Evolutionary conservation across 2,888 invertebrate species (phyloP).

Genomic region (Xestobium rufovillosum): DNA sequence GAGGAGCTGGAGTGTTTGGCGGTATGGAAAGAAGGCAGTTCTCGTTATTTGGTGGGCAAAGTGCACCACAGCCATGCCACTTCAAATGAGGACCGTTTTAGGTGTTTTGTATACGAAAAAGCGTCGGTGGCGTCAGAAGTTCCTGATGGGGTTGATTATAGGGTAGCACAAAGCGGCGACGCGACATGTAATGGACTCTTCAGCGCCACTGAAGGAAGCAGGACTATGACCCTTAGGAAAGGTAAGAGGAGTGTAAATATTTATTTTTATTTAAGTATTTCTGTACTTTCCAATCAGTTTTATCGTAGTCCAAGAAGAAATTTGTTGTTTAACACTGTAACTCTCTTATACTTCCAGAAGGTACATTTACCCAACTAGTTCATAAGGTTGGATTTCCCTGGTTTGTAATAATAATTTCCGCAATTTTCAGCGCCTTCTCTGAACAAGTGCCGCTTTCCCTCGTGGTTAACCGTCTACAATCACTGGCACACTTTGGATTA

Average conservation of each 20-base stretch:
- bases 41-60: conserved; percentile 83
- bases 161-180: conserved; percentile 86
- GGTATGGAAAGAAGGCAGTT: conserved; percentile 90
- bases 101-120: conserved; percentile 93
- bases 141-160: conserved; percentile 56
- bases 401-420: no score
- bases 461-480: conserved; percentile 75
- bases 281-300: no score
- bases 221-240: conserved; percentile 75
- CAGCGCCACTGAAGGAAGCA: conserved; percentile 79
- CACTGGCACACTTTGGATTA: conserved; percentile 90
- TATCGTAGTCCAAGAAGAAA: no score
- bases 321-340: no score
- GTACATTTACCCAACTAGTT: no score
- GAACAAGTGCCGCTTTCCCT: conserved; percentile 77
- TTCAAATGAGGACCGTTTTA: conserved; percentile 85
- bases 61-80: conserved; percentile 84
- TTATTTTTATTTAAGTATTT: no score
- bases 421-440: conserved; percentile 57
- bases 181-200: conserved; percentile 90
- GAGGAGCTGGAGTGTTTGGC: conserved; percentile 88
- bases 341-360: no score
- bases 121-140: conserved; percentile 46
- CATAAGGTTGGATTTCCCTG: no score
- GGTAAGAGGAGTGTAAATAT: conserved; percentile 52